Evolutionary conservation across 2,113 vertebrate species (phyloP).

Genomic region (Ploceus nigricollis): DNA sequence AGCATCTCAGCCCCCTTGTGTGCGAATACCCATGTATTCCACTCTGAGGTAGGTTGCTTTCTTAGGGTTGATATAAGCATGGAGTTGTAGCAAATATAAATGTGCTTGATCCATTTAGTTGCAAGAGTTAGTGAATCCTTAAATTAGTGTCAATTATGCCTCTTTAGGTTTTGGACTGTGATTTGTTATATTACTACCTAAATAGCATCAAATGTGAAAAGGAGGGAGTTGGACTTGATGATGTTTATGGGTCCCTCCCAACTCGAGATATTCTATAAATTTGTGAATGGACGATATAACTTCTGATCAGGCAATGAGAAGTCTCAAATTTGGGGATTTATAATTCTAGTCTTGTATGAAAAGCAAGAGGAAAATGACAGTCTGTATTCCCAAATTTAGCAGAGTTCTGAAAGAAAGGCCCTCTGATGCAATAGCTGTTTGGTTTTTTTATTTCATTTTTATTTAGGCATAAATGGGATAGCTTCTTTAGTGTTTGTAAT

Average conservation of each 20-base stretch:
- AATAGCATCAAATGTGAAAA: not conserved
- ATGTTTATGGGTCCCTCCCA: not conserved
- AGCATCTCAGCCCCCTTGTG: not conserved
- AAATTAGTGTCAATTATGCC: not conserved
- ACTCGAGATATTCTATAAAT: not conserved
- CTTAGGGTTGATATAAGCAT: not conserved
- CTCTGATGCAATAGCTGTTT: not conserved
- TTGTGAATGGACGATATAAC: not conserved
- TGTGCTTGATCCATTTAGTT: fast-evolving
- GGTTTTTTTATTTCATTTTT: not conserved
- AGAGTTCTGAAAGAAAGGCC: not conserved
- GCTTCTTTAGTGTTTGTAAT: not conserved
- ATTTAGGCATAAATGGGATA: not conserved
- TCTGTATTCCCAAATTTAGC: not conserved
- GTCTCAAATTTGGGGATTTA: not conserved
- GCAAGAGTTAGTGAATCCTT: not conserved
- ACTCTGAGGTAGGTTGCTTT: not conserved
- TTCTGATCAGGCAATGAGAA: not conserved
- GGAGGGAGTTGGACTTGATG: not conserved
- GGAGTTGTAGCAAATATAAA: not conserved
- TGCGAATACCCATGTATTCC: not conserved
- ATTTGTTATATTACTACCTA: not conserved
- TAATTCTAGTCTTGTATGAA: not conserved
- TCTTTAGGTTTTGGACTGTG: not conserved
- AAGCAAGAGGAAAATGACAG: not conserved